Percentiles rank a stretch among this genome's conserved stretches.
Evolutionary conservation across 2,797 vertebrate species (phyloP).

Genomic region (Parauchenoglanis ngamensis): DNA sequence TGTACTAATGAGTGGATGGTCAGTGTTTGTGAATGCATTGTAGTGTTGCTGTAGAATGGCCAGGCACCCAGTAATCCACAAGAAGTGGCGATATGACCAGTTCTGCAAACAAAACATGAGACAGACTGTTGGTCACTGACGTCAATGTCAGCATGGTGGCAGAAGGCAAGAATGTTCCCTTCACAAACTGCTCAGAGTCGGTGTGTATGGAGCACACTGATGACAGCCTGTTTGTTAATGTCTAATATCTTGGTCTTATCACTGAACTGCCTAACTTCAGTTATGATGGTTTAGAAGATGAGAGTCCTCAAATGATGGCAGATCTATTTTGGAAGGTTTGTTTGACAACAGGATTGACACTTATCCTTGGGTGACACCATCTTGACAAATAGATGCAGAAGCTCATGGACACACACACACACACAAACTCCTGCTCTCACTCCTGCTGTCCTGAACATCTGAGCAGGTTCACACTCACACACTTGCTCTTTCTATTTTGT

Average conservation of each 20-base stretch:
- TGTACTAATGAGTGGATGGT: background rate
- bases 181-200: constrained; percentile 36
- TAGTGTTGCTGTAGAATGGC: constrained; percentile 5
- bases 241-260: constrained; percentile 16
- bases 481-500: constrained; percentile 19
- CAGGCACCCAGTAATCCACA: constrained; percentile 33
- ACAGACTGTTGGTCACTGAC: constrained; percentile 49
- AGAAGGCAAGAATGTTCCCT: constrained; percentile 47
- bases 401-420: background rate
- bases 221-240: constrained; percentile 35
- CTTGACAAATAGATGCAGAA: constrained; percentile 20
- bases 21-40: background rate
- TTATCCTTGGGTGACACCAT: constrained; percentile 45
- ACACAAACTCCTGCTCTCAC: background rate
- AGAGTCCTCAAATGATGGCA: constrained; percentile 28
- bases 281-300: constrained; percentile 13
- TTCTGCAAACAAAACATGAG: constrained; percentile 38
- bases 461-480: constrained; percentile 32
- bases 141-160: constrained; percentile 40
- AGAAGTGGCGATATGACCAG: constrained; percentile 31
- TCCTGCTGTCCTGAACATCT: constrained; percentile 31
- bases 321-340: constrained; percentile 40
- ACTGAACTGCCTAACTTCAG: constrained; percentile 21
- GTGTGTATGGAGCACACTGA: constrained; percentile 19
- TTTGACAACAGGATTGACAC: constrained; percentile 45